phyloP scores from a whole-genome alignment of 2,113 vertebrate species.

The Neodon shergylaensis region DNA sequence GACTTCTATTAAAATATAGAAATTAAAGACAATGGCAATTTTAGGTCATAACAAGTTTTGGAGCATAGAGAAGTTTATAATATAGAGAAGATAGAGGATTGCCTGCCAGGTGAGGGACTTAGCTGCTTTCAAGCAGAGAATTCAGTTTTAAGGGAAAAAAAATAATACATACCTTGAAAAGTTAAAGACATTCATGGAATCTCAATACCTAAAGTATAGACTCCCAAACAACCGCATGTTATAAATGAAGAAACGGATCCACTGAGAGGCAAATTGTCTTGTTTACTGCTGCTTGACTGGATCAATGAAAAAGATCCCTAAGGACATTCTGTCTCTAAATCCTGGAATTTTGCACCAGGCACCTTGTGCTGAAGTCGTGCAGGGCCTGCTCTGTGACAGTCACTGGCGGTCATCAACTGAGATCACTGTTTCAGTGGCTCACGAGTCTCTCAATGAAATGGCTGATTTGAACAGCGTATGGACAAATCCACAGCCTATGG shows the following conservation, averaged over 20 bases:
- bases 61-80: neutral
- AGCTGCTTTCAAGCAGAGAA: neutral
- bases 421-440: neutral
- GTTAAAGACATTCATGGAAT: neutral
- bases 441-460: neutral
- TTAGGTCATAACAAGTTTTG: neutral
- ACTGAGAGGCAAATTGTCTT: neutral
- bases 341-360: neutral
- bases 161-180: neutral
- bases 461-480: neutral
- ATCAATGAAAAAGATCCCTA: neutral
- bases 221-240: neutral
- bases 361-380: neutral
- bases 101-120: neutral
- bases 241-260: conserved; percentile 1
- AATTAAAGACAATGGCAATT: neutral
- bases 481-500: neutral
- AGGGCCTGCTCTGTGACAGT: neutral
- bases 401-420: neutral
- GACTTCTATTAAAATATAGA: neutral
- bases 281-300: neutral
- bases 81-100: neutral
- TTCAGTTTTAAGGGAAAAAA: conserved; percentile 2
- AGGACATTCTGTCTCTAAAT: neutral
- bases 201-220: neutral